Evolutionary conservation across 2,113 vertebrate species (phyloP).

Genomic region (Ctenomys sociabilis): DNA sequence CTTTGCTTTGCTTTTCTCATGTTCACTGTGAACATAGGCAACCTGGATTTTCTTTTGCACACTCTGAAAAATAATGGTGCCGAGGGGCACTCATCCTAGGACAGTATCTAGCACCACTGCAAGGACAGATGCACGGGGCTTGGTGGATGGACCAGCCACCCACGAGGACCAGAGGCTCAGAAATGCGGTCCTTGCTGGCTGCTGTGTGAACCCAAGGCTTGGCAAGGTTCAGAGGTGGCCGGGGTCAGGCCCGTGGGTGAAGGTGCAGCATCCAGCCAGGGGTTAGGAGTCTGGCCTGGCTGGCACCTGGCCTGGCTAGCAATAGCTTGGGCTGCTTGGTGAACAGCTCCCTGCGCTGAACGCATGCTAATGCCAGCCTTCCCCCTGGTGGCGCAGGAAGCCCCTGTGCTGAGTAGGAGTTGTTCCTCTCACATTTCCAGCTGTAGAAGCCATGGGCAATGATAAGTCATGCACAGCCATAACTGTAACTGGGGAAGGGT

Average conservation of each 20-base stretch:
- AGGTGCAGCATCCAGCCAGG: neutral
- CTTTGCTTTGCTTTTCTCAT: too few relatives aligned
- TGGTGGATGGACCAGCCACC: rapidly evolving
- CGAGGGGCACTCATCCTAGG: neutral
- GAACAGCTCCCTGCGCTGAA: neutral
- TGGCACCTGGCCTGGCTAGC: neutral
- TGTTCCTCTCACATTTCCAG: neutral
- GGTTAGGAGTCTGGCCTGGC: neutral
- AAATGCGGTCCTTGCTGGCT: rapidly evolving
- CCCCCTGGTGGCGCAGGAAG: too few relatives aligned
- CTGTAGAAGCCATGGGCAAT: neutral
- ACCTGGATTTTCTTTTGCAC: neutral
- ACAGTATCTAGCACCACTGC: neutral
- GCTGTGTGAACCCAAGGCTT: rapidly evolving
- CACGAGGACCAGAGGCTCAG: rapidly evolving
- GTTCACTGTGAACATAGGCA: neutral
- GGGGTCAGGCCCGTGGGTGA: neutral
- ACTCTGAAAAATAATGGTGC: neutral
- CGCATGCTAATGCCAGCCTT: rapidly evolving
- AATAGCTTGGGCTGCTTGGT: neutral
- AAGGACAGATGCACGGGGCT: too few relatives aligned
- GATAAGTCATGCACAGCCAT: neutral
- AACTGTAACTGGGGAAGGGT: neutral
- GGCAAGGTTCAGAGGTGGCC: neutral
- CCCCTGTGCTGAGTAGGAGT: neutral